phyloP scores from a whole-genome alignment of 2,797 vertebrate species.

The Paguma larvata region DNA sequence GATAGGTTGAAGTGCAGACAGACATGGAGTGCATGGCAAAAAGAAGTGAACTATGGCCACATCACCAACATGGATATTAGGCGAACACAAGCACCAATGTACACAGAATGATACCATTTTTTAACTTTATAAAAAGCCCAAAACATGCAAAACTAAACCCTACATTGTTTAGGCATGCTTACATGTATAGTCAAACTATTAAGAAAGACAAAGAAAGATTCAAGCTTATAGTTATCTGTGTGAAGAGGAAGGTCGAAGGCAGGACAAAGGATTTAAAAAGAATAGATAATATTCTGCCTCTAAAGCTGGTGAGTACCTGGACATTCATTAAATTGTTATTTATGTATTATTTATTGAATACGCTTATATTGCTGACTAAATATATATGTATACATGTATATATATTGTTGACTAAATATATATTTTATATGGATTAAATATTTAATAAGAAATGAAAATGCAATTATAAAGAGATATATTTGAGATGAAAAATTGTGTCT shows the following conservation, averaged over 20 bases:
- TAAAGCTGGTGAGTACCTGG: neutral
- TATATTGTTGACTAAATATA: neutral
- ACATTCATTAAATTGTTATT: neutral
- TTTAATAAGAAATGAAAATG: slow-evolving; percentile 42
- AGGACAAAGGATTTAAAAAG: neutral
- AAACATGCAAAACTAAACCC: neutral
- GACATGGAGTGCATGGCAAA: neutral
- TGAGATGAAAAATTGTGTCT: slow-evolving; percentile 2
- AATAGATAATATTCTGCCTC: neutral
- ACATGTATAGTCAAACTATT: neutral
- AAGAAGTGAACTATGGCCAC: neutral
- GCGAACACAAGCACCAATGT: neutral
- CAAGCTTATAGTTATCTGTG: neutral
- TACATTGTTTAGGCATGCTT: neutral
- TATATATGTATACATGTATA: neutral
- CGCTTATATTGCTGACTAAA: neutral
- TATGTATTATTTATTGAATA: neutral
- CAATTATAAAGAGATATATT: slow-evolving; percentile 17
- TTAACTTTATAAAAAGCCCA: neutral
- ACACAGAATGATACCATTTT: neutral
- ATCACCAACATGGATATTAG: neutral
- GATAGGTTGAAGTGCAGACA: neutral
- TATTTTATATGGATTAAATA: slow-evolving; percentile 8
- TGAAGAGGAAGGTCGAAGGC: neutral
- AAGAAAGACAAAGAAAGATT: slow-evolving; percentile 24